These are phyloP conservation scores for Hydrocynus forskahlii DNA, from an alignment of 2,797 vertebrate genomes.

Conservation along the genomic window DNA sequence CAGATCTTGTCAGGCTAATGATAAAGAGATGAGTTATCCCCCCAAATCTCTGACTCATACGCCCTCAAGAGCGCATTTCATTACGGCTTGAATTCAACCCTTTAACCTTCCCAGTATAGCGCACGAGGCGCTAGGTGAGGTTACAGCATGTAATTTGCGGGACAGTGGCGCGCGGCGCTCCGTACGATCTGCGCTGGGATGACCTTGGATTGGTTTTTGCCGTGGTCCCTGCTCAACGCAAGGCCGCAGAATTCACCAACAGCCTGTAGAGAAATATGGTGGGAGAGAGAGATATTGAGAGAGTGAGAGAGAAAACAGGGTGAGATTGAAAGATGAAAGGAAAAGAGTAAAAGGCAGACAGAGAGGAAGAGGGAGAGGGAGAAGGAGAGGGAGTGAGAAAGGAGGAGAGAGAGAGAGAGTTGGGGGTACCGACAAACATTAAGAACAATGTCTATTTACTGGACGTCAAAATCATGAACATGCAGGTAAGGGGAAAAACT, in stretches of 20 bases:
- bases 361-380: neutral
- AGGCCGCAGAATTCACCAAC: neutral
- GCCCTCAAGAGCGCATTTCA: conserved; percentile 5
- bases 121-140: conserved; percentile 10
- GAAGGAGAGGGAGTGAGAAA: conserved; percentile 16
- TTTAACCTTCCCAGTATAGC: conserved; percentile 22
- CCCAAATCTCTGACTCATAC: conserved; percentile 20
- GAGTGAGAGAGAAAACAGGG: neutral
- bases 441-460: no score
- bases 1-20: conserved; percentile 26
- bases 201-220: neutral
- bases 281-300: neutral
- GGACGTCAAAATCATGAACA: no score
- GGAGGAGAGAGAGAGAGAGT: neutral
- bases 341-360: neutral
- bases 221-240: neutral
- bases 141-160: conserved; percentile 18
- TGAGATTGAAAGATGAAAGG: neutral
- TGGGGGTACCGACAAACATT: no score
- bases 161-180: neutral
- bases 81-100: conserved; percentile 18
- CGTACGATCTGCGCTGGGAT: neutral
- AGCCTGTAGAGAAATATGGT: neutral
- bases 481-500: no score
- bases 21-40: conserved; percentile 9